A percentile compares a stretch with the other conserved stretches of the same genome.
Evolutionary conservation across 2,888 invertebrate species (phyloP).

Genomic region (Nipponacmea schrenckii): DNA sequence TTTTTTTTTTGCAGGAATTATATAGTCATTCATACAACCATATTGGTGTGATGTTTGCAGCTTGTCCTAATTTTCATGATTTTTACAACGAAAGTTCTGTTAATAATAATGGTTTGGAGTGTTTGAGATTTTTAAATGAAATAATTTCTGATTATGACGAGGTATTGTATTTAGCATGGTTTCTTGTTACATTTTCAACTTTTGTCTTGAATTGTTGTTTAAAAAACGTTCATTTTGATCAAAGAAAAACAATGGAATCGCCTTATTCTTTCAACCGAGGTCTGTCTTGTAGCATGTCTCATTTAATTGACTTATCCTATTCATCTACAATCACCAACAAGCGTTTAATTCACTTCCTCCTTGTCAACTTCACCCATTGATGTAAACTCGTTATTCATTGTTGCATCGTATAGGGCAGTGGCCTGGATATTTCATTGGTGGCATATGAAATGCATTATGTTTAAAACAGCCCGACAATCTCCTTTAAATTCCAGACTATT

Average conservation of each 20-base stretch:
- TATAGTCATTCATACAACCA: conserved; percentile 86
- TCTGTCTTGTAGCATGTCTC: too few species aligned
- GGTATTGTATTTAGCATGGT: conserved; percentile 68
- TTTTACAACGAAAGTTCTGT: conserved; percentile 91
- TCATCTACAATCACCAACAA: too few species aligned
- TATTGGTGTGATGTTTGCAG: conserved; percentile 89
- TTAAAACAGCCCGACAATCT: too few species aligned
- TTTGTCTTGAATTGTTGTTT: not conserved
- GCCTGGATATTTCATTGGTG: too few species aligned
- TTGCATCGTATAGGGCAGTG: too few species aligned
- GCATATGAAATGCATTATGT: too few species aligned
- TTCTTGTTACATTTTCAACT: not conserved
- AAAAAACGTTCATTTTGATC: not conserved
- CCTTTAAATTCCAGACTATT: too few species aligned
- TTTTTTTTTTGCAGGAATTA: conserved; percentile 20
- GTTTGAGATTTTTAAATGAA: conserved; percentile 84
- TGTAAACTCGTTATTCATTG: too few species aligned
- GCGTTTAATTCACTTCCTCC: too few species aligned
- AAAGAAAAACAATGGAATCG: not conserved
- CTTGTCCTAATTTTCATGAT: conserved; percentile 91
- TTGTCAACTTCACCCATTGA: too few species aligned
- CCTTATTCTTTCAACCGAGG: too few species aligned
- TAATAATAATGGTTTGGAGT: conserved; percentile 90
- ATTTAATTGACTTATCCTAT: too few species aligned
- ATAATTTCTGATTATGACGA: conserved; percentile 94